Evolutionary conservation across 2,113 vertebrate species (phyloP).

Genomic region (Halcyon malimbica): DNA sequence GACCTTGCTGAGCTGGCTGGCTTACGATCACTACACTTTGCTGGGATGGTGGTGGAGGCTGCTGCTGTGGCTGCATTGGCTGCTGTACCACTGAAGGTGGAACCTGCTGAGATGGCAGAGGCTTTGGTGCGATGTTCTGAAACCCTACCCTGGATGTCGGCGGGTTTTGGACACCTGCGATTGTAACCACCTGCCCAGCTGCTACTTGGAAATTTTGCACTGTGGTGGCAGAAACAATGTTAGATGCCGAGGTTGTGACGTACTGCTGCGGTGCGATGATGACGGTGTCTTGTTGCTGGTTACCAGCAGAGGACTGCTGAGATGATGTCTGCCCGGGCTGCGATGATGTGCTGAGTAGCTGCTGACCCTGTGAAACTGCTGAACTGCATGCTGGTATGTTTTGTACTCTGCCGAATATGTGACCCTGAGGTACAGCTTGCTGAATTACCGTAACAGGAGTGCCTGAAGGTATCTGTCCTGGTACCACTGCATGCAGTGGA

Average conservation of each 20-base stretch:
- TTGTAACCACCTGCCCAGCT: constrained; percentile 84
- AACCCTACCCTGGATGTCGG: constrained; percentile 91
- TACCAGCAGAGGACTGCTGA: constrained; percentile 78
- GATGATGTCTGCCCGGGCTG: constrained; percentile 77
- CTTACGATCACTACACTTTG: constrained; percentile 95
- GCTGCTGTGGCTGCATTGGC: constrained; percentile 76
- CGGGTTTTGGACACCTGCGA: constrained; percentile 84
- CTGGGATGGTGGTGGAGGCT: constrained; percentile 79
- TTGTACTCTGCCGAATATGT: constrained; percentile 93
- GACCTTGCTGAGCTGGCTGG: constrained; percentile 89
- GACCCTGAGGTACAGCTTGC: constrained; percentile 91
- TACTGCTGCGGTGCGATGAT: constrained; percentile 85
- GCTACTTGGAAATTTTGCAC: constrained; percentile 89
- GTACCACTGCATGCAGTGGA: constrained; percentile 81
- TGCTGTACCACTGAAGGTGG: constrained; percentile 77
- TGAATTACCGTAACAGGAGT: constrained; percentile 94
- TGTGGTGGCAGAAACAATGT: constrained; percentile 83
- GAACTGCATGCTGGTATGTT: constrained; percentile 88
- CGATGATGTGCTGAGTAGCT: constrained; percentile 81
- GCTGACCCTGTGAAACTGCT: constrained; percentile 82
- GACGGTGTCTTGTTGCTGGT: constrained; percentile 85
- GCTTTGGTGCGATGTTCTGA: constrained; percentile 97
- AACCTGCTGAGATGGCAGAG: constrained; percentile 85
- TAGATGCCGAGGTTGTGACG: constrained; percentile 79
- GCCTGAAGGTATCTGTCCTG: constrained; percentile 85